phyloP scores from a whole-genome alignment of 2,888 invertebrate species.

The Saturnia pavonia region DNA sequence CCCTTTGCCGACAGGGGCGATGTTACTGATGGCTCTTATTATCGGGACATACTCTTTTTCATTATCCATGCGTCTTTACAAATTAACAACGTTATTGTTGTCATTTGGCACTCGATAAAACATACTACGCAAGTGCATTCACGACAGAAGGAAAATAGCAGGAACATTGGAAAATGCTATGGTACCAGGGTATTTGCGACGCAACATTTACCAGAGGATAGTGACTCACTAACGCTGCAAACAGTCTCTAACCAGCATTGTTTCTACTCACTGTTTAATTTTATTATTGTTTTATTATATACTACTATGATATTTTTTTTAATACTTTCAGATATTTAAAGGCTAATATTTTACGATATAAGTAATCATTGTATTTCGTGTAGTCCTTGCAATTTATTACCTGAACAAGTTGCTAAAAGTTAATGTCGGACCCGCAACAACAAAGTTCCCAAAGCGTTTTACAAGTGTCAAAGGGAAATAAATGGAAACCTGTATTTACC shows the following conservation, averaged over 20 bases:
- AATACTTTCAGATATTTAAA: neutral
- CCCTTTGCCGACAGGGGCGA: neutral
- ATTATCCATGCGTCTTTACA: slow-evolving; percentile 19
- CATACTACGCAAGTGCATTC: neutral
- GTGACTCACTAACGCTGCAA: no score
- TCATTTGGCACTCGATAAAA: neutral
- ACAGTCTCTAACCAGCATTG: no score
- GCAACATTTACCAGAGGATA: no score
- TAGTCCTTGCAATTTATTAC: neutral
- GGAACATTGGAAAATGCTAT: no score
- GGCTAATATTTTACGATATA: neutral
- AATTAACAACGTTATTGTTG: slow-evolving; percentile 7
- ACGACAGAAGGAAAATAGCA: no score
- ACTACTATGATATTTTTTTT: no score
- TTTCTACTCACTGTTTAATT: no score
- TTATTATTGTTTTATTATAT: no score
- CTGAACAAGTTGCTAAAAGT: neutral
- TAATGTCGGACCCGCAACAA: neutral
- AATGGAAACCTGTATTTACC: neutral
- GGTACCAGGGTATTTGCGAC: no score
- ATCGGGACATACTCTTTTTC: slow-evolving; percentile 11
- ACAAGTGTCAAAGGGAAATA: neutral
- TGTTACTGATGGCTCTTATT: slow-evolving; percentile 13
- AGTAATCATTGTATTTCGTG: neutral
- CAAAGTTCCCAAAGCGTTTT: neutral